These are phyloP conservation scores for Calypte anna DNA, from an alignment of 2,113 vertebrate genomes.

Conservation along the genomic window DNA sequence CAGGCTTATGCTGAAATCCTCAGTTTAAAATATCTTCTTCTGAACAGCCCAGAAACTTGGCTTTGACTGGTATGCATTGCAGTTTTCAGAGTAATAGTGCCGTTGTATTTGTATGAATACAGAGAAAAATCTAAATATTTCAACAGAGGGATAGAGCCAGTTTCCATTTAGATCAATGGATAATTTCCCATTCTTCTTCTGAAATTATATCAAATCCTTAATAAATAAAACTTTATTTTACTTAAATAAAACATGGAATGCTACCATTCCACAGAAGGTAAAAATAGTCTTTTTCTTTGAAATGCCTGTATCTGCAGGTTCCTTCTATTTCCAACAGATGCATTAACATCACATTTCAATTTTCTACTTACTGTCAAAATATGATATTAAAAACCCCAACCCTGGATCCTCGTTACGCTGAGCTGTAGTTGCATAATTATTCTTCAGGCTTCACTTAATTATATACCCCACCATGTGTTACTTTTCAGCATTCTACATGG, in stretches of 20 bases:
- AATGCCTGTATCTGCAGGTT: not conserved
- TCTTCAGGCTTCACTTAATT: conserved; percentile 46
- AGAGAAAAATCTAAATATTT: conserved; percentile 18
- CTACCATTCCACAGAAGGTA: not conserved
- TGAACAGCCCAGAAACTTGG: not conserved
- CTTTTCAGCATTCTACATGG: not conserved
- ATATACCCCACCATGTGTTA: conserved; percentile 18
- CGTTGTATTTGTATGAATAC: not conserved
- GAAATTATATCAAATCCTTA: not conserved
- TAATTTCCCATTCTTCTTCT: not conserved
- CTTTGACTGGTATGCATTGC: not conserved
- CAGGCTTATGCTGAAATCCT: not conserved
- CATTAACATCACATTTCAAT: not conserved
- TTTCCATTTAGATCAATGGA: not conserved
- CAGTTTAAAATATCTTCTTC: not conserved
- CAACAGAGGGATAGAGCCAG: not conserved
- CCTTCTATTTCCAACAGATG: not conserved
- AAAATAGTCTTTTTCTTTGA: not conserved
- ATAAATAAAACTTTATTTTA: not conserved
- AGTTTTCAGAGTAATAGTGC: not conserved
- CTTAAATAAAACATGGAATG: not conserved
- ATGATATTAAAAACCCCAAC: not conserved
- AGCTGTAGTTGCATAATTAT: conserved; percentile 37
- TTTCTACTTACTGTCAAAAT: conserved; percentile 23
- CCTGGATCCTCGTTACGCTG: not conserved